Conservation (phyloP, 1,140 invertebrate species). For the Drosophila kikkawai region DNA sequence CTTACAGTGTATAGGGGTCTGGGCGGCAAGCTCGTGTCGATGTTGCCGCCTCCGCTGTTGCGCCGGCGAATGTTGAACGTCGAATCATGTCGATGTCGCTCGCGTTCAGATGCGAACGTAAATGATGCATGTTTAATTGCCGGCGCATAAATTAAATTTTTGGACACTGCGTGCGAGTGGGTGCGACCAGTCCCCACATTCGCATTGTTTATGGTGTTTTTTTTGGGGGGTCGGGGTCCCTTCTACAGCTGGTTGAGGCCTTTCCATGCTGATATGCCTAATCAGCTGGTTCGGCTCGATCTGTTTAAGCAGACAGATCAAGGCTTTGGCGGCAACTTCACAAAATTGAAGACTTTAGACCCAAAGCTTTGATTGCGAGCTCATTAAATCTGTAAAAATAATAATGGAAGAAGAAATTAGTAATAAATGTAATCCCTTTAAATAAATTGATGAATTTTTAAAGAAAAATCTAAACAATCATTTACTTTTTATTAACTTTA, state of each 20-base stretch:
- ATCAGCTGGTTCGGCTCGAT: conserved; percentile 22
- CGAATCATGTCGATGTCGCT: conserved; percentile 56
- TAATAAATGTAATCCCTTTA: too few relatives aligned
- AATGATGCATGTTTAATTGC: conserved; percentile 83
- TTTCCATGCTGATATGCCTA: conserved; percentile 22
- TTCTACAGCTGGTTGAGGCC: not conserved
- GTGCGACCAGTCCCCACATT: conserved; percentile 58
- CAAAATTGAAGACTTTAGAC: not conserved
- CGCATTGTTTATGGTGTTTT: conserved; percentile 35
- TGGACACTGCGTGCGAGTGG: conserved; percentile 33
- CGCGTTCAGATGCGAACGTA: conserved; percentile 62
- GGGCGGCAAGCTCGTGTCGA: conserved; percentile 55
- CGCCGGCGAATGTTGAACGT: conserved; percentile 47
- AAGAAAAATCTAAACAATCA: not conserved
- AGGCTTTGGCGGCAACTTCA: conserved; percentile 40
- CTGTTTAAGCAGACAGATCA: conserved; percentile 22
- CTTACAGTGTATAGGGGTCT: not conserved
- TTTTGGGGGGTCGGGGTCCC: conserved; percentile 6
- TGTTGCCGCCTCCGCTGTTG: conserved; percentile 68
- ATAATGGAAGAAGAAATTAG: not conserved
- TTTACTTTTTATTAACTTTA: too few relatives aligned
- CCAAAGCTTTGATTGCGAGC: not conserved
- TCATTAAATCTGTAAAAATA: not conserved
- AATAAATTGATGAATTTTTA: not conserved
- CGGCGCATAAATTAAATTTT: conserved; percentile 82